These are phyloP conservation scores for Stegana nigrithorax DNA, from an alignment of 2,888 invertebrate genomes.

Conservation along the genomic window DNA sequence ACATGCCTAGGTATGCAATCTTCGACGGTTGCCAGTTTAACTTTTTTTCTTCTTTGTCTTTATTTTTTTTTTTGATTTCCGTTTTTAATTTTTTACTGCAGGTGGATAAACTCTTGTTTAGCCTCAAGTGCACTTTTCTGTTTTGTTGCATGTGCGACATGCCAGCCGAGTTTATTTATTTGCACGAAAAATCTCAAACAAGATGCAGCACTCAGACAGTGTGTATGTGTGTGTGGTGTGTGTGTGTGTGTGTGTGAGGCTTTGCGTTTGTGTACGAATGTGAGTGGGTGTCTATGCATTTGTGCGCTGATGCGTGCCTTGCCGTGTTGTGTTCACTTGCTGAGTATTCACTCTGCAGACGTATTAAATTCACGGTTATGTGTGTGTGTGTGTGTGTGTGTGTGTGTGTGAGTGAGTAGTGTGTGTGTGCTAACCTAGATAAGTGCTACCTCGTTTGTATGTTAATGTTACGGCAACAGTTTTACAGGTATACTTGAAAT, in stretches of 20 bases:
- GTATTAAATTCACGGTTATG: too few relatives aligned
- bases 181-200: neutral
- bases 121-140: slow-evolving; percentile 5
- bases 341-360: too few relatives aligned
- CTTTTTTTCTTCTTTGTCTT: neutral
- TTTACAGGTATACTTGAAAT: too few relatives aligned
- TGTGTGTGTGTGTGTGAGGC: neutral
- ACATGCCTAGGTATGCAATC: neutral
- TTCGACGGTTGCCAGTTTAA: neutral
- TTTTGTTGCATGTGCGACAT: neutral
- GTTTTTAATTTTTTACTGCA: neutral
- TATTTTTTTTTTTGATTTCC: neutral
- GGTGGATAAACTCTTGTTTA: slow-evolving; percentile 12
- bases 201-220: neutral
- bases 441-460: too few relatives aligned
- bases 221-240: neutral
- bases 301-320: too few relatives aligned
- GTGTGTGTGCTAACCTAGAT: too few relatives aligned
- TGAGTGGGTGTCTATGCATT: too few relatives aligned
- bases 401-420: too few relatives aligned
- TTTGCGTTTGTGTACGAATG: neutral
- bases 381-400: too few relatives aligned
- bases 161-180: neutral
- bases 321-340: too few relatives aligned
- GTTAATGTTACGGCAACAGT: too few relatives aligned